Evolutionary conservation across 2,888 invertebrate genomes (phyloP).

Genomic region (Pseudolycoriella hygida): DNA sequence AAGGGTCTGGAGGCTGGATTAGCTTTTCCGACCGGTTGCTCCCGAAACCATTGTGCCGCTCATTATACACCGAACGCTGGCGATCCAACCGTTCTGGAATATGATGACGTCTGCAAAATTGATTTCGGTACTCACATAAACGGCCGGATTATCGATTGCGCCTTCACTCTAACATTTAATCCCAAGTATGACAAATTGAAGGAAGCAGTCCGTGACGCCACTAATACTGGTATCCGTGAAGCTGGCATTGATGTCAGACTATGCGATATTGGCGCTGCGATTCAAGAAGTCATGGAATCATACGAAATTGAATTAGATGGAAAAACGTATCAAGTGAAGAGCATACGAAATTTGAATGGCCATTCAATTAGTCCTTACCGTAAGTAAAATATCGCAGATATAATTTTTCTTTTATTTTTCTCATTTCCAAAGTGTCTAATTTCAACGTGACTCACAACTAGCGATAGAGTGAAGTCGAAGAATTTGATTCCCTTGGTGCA

Average conservation of each 20-base stretch:
- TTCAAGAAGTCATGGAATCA: slow-evolving; percentile 99
- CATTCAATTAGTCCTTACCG: slow-evolving; percentile 99
- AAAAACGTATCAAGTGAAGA: slow-evolving; percentile 87
- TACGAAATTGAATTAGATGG: slow-evolving; percentile 97
- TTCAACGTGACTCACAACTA: no score
- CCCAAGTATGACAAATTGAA: slow-evolving; percentile 87
- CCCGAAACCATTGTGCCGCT: slow-evolving; percentile 97
- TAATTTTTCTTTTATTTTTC: no score
- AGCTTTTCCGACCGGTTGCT: slow-evolving; percentile 95
- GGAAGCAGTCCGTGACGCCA: slow-evolving; percentile 93
- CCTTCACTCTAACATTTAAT: slow-evolving; percentile 94
- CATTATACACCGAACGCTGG: slow-evolving; percentile 99
- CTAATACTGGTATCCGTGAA: slow-evolving; percentile 91
- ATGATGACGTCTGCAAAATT: slow-evolving; percentile 97
- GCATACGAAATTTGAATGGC: slow-evolving; percentile 95
- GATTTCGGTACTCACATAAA: slow-evolving; percentile 98
- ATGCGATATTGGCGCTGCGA: slow-evolving; percentile 90
- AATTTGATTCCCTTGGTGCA: no score
- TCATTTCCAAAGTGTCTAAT: no score
- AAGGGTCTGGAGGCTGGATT: slow-evolving; percentile 87
- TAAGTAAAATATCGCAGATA: slow-evolving; percentile 33
- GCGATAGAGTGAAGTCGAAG: no score
- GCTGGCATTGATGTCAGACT: slow-evolving; percentile 94
- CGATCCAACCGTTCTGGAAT: slow-evolving; percentile 82
- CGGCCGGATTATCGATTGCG: slow-evolving; percentile 96